Evolutionary conservation across 2,888 invertebrate genomes (phyloP), one percentile per base, ranked within the genome.

Genomic region (Xanthorhoe spadicearia): DNA sequence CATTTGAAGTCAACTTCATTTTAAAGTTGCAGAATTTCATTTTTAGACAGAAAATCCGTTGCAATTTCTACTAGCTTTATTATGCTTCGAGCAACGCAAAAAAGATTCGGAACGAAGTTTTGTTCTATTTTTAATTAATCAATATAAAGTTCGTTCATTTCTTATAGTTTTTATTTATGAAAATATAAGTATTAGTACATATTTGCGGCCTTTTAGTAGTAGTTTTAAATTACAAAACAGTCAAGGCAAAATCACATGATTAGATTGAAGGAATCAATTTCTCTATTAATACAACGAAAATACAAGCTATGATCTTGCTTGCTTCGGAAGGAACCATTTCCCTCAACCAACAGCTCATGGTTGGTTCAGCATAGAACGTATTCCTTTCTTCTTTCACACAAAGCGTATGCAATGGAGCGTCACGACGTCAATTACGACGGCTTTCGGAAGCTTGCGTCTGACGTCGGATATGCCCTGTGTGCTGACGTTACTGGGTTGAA

Each of bases 381-480:
- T 46, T 4, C 10, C 46, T 15, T 15, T 46, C 46, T 43, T n/a
- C n/a, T 10, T 15, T 7, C 10, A 46, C 46, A 46, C 10, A 46
- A 46, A 46, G 23, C 54, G 54, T 55, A 55, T 54, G 46, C 10
- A 43, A 55, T 43, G 5, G 38, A 13, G 38, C 7, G 46, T 55
- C 55, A 55, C 19, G 7, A 10, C 46, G 55, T 55, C 46, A 55
- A 23, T 43, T n/a, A 55, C 19, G 19, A 55, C n/a, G 18, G 55
- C 43, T 46, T 55, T 55, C 73, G 78, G 80, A 77, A 77, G 77
- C 74, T 74, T 74, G 78, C 60, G 72, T 76, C 74, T 80, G 79
- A 79, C 79, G 74, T 77, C 82, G 78, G 80, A 82, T 76, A 69
- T 77, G 75, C 61, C 69, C 68, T 73, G 63, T 69, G 70, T 71